phyloP scores from a whole-genome alignment of 2,113 vertebrate species.

The Zosterops borbonicus region DNA sequence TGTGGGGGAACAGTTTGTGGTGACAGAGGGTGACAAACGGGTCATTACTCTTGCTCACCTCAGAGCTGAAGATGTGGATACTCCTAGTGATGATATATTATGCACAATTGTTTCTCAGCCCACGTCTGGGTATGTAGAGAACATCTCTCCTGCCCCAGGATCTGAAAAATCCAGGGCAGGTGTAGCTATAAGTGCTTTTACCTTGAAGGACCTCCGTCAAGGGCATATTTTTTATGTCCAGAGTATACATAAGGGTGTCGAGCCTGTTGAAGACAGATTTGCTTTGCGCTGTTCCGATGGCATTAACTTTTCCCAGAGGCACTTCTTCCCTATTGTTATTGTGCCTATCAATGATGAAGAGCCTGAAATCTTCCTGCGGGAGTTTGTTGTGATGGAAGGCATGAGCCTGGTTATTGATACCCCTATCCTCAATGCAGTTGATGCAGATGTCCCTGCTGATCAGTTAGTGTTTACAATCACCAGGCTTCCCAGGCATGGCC shows the following conservation, averaged over 20 bases:
- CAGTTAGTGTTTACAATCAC: constrained; percentile 83
- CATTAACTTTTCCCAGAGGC: constrained; percentile 89
- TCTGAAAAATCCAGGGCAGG: constrained; percentile 95
- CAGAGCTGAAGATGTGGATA: constrained; percentile 84
- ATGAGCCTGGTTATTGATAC: constrained; percentile 93
- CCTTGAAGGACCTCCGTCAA: constrained; percentile 87
- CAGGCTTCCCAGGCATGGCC: constrained; percentile 84
- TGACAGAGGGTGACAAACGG: constrained; percentile 85
- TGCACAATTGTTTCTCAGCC: constrained; percentile 92
- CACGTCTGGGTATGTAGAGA: constrained; percentile 89
- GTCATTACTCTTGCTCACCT: constrained; percentile 81
- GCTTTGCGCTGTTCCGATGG: constrained; percentile 94
- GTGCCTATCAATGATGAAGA: constrained; percentile 89
- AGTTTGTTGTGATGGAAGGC: constrained; percentile 97
- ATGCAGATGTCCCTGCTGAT: constrained; percentile 85
- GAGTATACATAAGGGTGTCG: constrained; percentile 90
- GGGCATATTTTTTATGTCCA: constrained; percentile 92
- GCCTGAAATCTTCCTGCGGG: constrained; percentile 88
- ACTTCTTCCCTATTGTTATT: constrained; percentile 88
- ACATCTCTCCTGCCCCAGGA: constrained; percentile 92
- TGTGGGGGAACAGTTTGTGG: constrained; percentile 79
- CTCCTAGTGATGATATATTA: constrained; percentile 85
- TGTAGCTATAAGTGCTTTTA: constrained; percentile 90
- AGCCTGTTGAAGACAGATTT: constrained; percentile 93
- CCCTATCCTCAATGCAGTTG: constrained; percentile 88